Percentiles rank a stretch among this genome's conserved stretches.
Evolutionary conservation across 2,888 invertebrate genomes (phyloP).

Genomic region (Diaperis boleti): DNA sequence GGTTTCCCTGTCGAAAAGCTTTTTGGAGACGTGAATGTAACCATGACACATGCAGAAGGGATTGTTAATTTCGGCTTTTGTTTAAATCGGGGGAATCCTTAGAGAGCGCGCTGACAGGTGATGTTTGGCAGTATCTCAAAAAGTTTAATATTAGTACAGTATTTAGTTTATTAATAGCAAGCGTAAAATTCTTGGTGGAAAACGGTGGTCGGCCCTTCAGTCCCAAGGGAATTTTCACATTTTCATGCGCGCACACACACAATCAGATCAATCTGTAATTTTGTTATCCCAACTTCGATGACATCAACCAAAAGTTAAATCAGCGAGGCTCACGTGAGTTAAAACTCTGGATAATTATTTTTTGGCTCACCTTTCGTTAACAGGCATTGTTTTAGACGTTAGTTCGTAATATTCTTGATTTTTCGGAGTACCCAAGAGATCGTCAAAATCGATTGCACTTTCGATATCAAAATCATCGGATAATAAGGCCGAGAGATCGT

Average conservation of each 20-base stretch:
- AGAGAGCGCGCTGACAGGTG: constrained; percentile 11
- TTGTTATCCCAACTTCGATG: constrained; percentile 17
- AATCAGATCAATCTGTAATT: constrained; percentile 18
- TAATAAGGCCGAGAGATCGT: constrained; percentile 71
- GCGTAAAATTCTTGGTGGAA: constrained; percentile 26
- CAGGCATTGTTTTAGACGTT: constrained; percentile 72
- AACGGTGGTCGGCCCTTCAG: constrained; percentile 15
- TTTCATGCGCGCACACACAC: not conserved
- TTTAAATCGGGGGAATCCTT: constrained; percentile 33
- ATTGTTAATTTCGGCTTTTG: constrained; percentile 6
- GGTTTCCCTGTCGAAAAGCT: not conserved
- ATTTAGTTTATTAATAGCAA: constrained; percentile 44
- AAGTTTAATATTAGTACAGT: constrained; percentile 42
- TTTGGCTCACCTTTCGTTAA: constrained; percentile 71
- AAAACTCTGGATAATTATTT: constrained; percentile 36
- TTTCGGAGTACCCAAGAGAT: constrained; percentile 68
- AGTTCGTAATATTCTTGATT: constrained; percentile 75
- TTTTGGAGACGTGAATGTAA: not conserved
- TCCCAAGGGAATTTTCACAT: not conserved
- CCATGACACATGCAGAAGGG: not conserved
- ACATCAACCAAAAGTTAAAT: constrained; percentile 44
- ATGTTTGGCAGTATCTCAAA: constrained; percentile 51
- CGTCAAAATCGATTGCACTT: constrained; percentile 67
- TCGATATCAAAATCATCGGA: constrained; percentile 68
- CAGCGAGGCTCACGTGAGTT: constrained; percentile 48